Evolutionary conservation across 2,888 invertebrate species (phyloP).

Genomic region (Oeneis ivallda): DNA sequence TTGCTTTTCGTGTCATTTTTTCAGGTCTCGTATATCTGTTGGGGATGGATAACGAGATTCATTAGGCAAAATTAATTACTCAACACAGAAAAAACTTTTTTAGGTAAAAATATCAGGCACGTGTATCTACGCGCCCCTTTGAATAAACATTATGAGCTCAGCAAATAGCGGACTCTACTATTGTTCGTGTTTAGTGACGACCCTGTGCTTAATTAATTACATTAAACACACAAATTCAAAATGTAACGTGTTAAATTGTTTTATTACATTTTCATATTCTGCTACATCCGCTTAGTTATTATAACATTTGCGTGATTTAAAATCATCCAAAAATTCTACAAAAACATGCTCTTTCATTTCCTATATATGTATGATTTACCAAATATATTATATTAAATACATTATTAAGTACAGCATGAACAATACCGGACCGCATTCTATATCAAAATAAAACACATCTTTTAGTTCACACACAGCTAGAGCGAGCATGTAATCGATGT

Average conservation of each 20-base stretch:
- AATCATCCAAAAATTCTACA: background rate
- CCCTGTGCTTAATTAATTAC: slow-evolving; percentile 5
- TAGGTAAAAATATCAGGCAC: slow-evolving; percentile 14
- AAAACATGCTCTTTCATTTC: background rate
- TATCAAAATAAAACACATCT: background rate
- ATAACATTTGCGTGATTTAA: background rate
- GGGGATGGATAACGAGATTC: slow-evolving; percentile 19
- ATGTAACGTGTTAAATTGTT: slow-evolving; percentile 4
- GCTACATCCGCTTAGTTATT: background rate
- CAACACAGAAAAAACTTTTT: slow-evolving; percentile 8
- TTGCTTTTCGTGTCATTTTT: slow-evolving; percentile 5
- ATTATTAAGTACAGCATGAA: background rate
- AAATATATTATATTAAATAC: background rate
- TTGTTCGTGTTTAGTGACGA: slow-evolving; percentile 11
- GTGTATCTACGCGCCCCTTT: slow-evolving; percentile 12
- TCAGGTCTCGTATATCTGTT: slow-evolving; percentile 21
- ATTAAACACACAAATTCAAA: no score
- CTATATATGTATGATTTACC: background rate
- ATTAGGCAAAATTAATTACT: slow-evolving; percentile 23
- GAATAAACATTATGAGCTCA: slow-evolving; percentile 19
- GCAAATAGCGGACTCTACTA: slow-evolving; percentile 15
- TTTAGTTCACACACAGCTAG: slow-evolving; percentile 6
- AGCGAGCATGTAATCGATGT: slow-evolving; percentile 4
- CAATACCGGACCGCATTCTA: no score
- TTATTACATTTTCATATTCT: background rate